Evolutionary conservation across 2,888 invertebrate species (phyloP).

Genomic region (Callyntrura sp.): DNA sequence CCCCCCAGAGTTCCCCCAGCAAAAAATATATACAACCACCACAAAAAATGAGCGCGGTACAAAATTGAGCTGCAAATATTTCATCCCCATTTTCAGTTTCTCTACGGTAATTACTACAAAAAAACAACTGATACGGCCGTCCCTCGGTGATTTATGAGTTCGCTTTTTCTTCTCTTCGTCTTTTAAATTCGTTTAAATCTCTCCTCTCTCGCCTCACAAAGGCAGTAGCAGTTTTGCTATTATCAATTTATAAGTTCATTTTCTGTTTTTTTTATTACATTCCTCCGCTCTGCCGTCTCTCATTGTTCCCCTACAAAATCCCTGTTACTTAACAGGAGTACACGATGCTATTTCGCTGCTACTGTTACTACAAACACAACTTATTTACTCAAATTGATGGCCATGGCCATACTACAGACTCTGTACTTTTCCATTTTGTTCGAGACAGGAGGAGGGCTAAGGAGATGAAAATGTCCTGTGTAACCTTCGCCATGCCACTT

Average conservation of each 20-base stretch:
- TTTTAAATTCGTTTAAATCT: constrained; percentile 40
- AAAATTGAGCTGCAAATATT: not conserved
- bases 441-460: not conserved
- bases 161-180: constrained; percentile 4
- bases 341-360: not conserved
- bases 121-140: constrained; percentile 36
- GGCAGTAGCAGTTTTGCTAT: not conserved
- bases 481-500: not conserved
- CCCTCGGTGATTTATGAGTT: constrained; percentile 42
- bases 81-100: not conserved
- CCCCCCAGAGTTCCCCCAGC: too few species aligned
- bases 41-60: not conserved
- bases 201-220: not conserved
- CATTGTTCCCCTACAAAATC: constrained; percentile 27
- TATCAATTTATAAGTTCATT: constrained; percentile 23
- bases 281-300: not conserved
- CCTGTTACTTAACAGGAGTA: constrained; percentile 15
- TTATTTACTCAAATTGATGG: too few species aligned
- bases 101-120: constrained; percentile 21
- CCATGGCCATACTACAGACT: too few species aligned
- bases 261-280: constrained; percentile 10
- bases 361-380: not conserved
- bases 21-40: not conserved
- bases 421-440: not conserved
- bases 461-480: too few species aligned